Conservation (phyloP, 2,797 vertebrate species). For the Pseudocheirus occidentalis region DNA sequence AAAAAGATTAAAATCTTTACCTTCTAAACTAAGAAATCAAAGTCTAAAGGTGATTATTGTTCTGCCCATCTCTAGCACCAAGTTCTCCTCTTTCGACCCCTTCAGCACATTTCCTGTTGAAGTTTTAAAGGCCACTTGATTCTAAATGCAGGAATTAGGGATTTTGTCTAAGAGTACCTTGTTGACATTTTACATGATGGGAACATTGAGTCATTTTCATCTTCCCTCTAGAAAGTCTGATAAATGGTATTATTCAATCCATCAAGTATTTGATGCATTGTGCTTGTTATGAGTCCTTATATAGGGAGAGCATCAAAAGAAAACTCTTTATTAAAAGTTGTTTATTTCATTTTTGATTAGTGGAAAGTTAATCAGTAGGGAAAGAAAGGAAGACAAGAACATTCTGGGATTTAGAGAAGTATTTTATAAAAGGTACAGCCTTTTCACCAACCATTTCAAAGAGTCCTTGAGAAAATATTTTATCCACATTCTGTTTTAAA, state of each 20-base stretch:
- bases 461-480: conserved; percentile 71
- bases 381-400: conserved; percentile 60
- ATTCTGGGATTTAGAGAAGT: conserved; percentile 54
- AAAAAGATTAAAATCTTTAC: not conserved
- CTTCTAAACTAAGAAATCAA: not conserved
- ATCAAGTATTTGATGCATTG: conserved; percentile 51
- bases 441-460: conserved; percentile 37
- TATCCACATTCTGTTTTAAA: conserved; percentile 62
- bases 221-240: conserved; percentile 6
- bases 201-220: conserved; percentile 28
- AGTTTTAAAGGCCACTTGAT: conserved; percentile 9
- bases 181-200: conserved; percentile 40
- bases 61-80: not conserved
- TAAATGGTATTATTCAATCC: conserved; percentile 44
- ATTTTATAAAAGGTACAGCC: conserved; percentile 57
- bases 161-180: not conserved
- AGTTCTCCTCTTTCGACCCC: not conserved
- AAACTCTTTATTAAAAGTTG: conserved; percentile 60
- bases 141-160: not conserved
- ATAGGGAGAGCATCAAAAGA: conserved; percentile 57
- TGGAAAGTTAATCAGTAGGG: conserved; percentile 68
- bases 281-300: conserved; percentile 64
- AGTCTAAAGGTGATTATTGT: not conserved
- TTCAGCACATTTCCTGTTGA: not conserved
- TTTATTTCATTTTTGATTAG: conserved; percentile 68